These are phyloP conservation scores for Petroica traversi DNA, from an alignment of 2,113 vertebrate genomes.

Conservation along the genomic window DNA sequence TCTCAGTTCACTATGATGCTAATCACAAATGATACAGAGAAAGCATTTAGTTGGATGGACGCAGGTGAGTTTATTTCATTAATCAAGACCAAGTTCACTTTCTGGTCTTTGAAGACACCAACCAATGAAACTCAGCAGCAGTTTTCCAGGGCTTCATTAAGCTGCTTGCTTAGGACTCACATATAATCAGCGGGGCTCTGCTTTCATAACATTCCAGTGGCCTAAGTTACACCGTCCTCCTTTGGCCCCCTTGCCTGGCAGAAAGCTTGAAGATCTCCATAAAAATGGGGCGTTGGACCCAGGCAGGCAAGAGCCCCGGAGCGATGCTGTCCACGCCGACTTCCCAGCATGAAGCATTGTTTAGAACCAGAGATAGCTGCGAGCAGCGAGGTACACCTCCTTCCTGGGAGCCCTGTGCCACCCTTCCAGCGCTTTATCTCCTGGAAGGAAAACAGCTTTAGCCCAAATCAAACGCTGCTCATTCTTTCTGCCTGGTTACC, in stretches of 20 bases:
- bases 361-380: neutral
- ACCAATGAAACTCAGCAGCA: neutral
- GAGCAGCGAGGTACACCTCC: neutral
- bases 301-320: neutral
- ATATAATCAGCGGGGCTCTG: neutral
- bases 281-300: neutral
- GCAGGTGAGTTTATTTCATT: neutral
- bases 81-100: neutral
- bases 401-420: neutral
- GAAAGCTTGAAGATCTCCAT: neutral
- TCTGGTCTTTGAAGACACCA: neutral
- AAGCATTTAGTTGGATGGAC: neutral
- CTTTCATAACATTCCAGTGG: neutral
- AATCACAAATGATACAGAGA: neutral
- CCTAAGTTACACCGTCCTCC: neutral
- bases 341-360: neutral
- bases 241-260: neutral
- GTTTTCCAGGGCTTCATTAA: neutral
- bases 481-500: neutral
- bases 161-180: neutral
- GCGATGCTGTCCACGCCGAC: neutral
- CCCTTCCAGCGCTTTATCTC: neutral
- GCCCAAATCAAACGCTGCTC: neutral
- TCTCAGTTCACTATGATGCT: neutral
- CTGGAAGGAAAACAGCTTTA: neutral